Percentiles rank a stretch among this genome's conserved stretches.
Conservation (phyloP, 1,140 invertebrate genomes). For the Zaprionus taronus region DNA sequence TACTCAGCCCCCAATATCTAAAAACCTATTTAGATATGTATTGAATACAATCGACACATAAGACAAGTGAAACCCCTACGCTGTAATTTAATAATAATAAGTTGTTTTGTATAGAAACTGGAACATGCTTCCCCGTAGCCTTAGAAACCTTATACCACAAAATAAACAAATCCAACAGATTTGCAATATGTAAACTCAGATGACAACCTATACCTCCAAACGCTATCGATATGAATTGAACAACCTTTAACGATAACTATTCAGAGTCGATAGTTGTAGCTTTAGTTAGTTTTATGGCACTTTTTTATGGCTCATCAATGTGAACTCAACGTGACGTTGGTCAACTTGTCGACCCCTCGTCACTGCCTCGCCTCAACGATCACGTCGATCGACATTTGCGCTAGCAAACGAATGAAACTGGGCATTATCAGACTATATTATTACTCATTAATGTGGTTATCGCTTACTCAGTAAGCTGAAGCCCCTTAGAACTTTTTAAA, state of each 20-base stretch:
- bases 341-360: background rate
- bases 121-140: background rate
- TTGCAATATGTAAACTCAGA: background rate
- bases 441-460: constrained; percentile 11
- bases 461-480: background rate
- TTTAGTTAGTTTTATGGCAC: constrained; percentile 4
- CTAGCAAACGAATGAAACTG: background rate
- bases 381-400: constrained; percentile 1
- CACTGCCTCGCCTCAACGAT: background rate
- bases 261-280: background rate
- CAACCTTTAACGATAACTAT: no score
- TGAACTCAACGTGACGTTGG: background rate
- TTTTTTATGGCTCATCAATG: constrained; percentile 2
- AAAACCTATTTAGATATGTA: no score
- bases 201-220: background rate
- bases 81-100: background rate
- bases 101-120: background rate
- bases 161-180: background rate
- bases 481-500: background rate
- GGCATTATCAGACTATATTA: background rate
- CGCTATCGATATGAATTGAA: background rate
- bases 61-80: background rate
- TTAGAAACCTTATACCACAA: background rate
- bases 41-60: background rate
- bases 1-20: no score